Percentiles rank a stretch among this genome's conserved stretches.
Conservation (phyloP, 53 echinoderm and acorn worm genomes). For the Crossaster papposus region DNA sequence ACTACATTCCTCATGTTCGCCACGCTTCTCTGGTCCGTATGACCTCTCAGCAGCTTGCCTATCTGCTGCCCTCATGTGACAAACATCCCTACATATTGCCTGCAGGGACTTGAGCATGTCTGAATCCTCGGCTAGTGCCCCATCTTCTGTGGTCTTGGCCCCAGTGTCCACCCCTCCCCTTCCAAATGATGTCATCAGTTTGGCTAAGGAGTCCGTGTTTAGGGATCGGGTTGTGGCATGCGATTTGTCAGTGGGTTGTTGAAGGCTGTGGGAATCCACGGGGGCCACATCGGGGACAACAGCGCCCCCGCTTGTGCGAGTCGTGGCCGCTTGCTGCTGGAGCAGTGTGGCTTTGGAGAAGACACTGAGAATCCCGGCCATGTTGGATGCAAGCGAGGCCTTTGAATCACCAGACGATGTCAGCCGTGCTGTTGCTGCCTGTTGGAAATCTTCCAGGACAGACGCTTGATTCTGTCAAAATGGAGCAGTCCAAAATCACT, state of each 20-base stretch:
- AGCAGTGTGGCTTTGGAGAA: conserved; percentile 53
- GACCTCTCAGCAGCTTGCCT: conserved; percentile 42
- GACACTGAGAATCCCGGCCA: conserved; percentile 63
- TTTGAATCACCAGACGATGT: conserved; percentile 28
- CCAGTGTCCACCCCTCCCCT: not conserved
- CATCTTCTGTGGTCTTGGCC: not conserved
- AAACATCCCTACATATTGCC: conserved; percentile 79
- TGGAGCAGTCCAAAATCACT: not conserved
- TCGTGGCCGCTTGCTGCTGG: conserved; percentile 40
- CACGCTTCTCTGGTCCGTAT: not conserved
- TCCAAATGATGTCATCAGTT: conserved; percentile 41
- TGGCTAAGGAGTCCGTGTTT: conserved; percentile 26
- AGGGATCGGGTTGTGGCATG: not conserved
- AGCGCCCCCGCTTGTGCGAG: conserved; percentile 2
- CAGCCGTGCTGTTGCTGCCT: conserved; percentile 56
- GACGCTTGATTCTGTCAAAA: conserved; percentile 69
- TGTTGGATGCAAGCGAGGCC: conserved; percentile 53
- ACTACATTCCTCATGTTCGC: not conserved
- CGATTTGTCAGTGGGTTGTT: not conserved
- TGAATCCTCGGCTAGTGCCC: not conserved
- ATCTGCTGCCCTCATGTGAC: conserved; percentile 67
- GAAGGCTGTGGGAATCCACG: not conserved
- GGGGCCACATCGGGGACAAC: not conserved
- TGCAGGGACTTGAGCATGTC: conserved; percentile 72
- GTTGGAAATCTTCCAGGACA: conserved; percentile 74